Conservation (phyloP, 2,888 invertebrate species). For the Chrysolina haemoptera region DNA sequence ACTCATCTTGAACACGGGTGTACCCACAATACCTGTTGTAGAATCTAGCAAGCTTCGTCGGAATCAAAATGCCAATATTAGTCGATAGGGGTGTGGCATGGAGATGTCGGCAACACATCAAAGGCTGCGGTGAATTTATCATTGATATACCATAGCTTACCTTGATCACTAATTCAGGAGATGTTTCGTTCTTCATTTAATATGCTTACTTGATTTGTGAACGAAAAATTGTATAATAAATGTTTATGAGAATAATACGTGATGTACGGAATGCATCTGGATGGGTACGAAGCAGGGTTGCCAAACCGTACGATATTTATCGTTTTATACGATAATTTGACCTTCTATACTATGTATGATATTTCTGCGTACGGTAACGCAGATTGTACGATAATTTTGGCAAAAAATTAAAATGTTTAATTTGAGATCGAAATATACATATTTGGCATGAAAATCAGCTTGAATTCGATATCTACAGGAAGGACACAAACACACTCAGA, state of each 20-base stretch:
- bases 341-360: no score
- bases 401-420: no score
- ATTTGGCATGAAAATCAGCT: no score
- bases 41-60: slow-evolving; percentile 37
- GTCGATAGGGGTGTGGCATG: slow-evolving; percentile 43
- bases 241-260: slow-evolving; percentile 20
- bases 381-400: no score
- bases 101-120: slow-evolving; percentile 48
- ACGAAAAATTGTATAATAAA: slow-evolving; percentile 41
- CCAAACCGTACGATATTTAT: no score
- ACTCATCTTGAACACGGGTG: slow-evolving; percentile 13
- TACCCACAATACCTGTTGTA: slow-evolving; percentile 11
- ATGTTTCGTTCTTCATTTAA: slow-evolving; percentile 44
- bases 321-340: no score
- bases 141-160: slow-evolving; percentile 47
- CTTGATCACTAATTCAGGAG: slow-evolving; percentile 43
- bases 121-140: slow-evolving; percentile 49
- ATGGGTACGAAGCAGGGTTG: not conserved
- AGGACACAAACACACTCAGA: no score
- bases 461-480: no score
- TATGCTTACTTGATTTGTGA: slow-evolving; percentile 40
- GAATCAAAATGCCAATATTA: slow-evolving; percentile 50
- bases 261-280: slow-evolving; percentile 14
- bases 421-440: no score
- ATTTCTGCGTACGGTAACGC: no score